Base-by-base conservation (phyloP, 2,888 invertebrate genomes). In the Arenicola marina region DNA sequence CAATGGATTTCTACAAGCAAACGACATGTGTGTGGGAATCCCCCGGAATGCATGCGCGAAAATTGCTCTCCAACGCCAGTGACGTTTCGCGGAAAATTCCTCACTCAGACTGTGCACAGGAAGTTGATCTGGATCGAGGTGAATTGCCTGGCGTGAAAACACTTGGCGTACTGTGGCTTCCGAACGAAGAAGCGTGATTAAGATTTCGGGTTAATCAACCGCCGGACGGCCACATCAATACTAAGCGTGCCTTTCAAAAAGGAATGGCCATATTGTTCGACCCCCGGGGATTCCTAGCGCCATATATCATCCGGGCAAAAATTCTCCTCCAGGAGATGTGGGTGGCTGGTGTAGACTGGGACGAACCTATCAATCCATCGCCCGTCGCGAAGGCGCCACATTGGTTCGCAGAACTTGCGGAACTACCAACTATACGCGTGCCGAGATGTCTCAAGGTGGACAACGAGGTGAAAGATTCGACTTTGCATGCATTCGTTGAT, bases 251-350 rank as follows among this genome's bases (percentile, higher is more conserved):
- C 24, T 43, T 74, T 32, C 54, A 75, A 4, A 62, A 60, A 15
- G 29, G 63, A 4, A 60, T 76, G 2, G 77, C 75, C 56, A 63
- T 62, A 0, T 18, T 75, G 1, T 80, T 71, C 61, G 77, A 80
- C 60, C 78, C 80, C 0, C 45, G 76, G 11, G 79, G 78, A 54
- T 68, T 77, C 51, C 24, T 76, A 1, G 58, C 65, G 18, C 74
- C 72, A 2, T 63, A 70, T 15, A 59, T 63, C 1, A 61, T 79
- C 0, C 61, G 66, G 18, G 70, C 65, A 0, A 77, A 77, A 43
- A 61, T 76, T 2, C 51, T 78, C 11, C 45, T 76, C 3, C 77
- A 78, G 61, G 56, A 72, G 31, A 60, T 75, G 4, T 78, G 77
- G 76, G 56, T 62, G 32, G 28, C 43, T 2, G 67, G 66, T 15